Evolutionary conservation across 2,888 invertebrate genomes (phyloP).

Genomic region (Stenichneumon culpator): DNA sequence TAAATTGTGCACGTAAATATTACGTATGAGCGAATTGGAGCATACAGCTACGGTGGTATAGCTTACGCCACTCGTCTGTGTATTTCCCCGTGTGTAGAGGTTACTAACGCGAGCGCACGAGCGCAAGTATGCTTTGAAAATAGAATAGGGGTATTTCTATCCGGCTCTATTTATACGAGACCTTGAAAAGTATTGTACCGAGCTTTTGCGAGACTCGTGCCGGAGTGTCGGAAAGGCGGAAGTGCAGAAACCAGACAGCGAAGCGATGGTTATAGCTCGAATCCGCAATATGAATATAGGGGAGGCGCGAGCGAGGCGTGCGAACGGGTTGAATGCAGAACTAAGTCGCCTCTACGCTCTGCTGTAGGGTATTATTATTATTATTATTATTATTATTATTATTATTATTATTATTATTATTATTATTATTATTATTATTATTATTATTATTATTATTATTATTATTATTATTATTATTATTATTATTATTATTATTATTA

Average conservation of each 20-base stretch:
- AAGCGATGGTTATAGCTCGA: constrained; percentile 17
- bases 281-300: constrained; percentile 25
- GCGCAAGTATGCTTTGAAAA: constrained; percentile 38
- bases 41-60: not conserved
- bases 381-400: constrained; percentile 3
- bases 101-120: not conserved
- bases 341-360: constrained; percentile 17
- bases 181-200: constrained; percentile 39
- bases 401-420: not conserved
- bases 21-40: constrained; percentile 19
- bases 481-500: not conserved
- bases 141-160: constrained; percentile 58
- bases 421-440: not conserved
- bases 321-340: constrained; percentile 12
- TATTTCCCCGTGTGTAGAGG: not conserved
- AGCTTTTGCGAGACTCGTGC: constrained; percentile 6
- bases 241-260: not conserved
- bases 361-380: not conserved
- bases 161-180: constrained; percentile 54
- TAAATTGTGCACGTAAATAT: constrained; percentile 20
- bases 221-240: not conserved
- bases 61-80: not conserved
- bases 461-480: not conserved
- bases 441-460: not conserved
- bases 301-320: not conserved